Conservation (phyloP, 2,797 vertebrate genomes). For the Perodicticus potto region DNA sequence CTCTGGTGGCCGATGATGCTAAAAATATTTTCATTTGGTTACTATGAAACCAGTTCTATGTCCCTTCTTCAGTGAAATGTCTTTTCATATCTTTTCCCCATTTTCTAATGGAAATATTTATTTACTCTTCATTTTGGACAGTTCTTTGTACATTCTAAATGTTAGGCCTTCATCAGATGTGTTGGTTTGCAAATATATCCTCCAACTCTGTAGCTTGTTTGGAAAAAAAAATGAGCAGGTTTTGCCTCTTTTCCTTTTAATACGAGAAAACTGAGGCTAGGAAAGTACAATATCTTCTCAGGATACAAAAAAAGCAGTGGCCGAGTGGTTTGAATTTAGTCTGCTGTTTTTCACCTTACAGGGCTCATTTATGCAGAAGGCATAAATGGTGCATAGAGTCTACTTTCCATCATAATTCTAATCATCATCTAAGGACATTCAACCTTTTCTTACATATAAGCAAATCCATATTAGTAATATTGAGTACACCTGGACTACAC, state of each 20-base stretch:
- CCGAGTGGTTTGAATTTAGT: neutral
- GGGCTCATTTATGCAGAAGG: neutral
- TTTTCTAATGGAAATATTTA: neutral
- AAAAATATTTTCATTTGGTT: constrained; percentile 4
- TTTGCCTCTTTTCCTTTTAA: neutral
- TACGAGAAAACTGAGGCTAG: neutral
- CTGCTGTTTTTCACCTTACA: neutral
- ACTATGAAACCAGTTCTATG: too few relatives aligned
- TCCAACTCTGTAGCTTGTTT: neutral
- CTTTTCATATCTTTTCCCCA: neutral
- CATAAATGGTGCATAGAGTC: neutral
- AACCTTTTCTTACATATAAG: neutral
- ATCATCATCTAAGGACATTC: neutral
- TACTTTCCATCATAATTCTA: neutral
- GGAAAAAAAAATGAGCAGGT: neutral
- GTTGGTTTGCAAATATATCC: neutral
- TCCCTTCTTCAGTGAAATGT: neutral
- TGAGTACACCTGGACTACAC: neutral
- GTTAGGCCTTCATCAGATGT: neutral
- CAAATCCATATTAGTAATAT: neutral
- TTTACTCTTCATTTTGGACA: neutral
- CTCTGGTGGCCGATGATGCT: neutral
- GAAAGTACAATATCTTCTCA: neutral
- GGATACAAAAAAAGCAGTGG: neutral
- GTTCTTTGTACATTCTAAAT: neutral